Percentiles rank a stretch among this genome's conserved stretches.
These are phyloP conservation scores for Portunus trituberculatus DNA, from an alignment of 1,140 invertebrate genomes.

Conservation along the genomic window DNA sequence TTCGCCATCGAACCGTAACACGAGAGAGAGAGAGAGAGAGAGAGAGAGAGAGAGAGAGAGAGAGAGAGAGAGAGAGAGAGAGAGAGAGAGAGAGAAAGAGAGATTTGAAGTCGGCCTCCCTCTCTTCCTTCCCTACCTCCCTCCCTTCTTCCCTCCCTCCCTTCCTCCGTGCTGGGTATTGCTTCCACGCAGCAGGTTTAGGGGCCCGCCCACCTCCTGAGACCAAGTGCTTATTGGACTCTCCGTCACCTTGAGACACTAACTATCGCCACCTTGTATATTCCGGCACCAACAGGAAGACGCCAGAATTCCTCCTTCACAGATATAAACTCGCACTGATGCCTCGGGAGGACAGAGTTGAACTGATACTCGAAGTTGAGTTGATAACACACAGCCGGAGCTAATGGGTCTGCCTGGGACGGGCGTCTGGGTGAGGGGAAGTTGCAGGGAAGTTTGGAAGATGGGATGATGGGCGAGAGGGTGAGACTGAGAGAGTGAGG, in stretches of 20 bases:
- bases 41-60: too few relatives aligned
- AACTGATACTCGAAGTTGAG: conserved; percentile 21
- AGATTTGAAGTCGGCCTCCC: background rate
- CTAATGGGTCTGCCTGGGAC: background rate
- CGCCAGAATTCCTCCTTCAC: background rate
- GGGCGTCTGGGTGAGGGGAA: background rate
- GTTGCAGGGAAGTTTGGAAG: background rate
- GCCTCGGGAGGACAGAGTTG: conserved; percentile 7
- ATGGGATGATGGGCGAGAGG: background rate
- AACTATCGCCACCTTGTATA: conserved; percentile 13
- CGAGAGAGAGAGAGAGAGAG: background rate
- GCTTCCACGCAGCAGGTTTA: background rate
- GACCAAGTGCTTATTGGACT: conserved; percentile 12
- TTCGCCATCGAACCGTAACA: background rate
- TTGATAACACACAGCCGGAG: background rate
- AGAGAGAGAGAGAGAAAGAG: too few relatives aligned
- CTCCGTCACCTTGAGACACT: background rate
- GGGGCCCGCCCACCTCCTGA: conserved; percentile 15
- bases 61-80: too few relatives aligned
- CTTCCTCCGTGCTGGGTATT: background rate
- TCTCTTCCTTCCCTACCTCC: too few relatives aligned
- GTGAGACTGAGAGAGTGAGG: too few relatives aligned
- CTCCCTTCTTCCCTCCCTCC: background rate
- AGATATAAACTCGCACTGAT: background rate
- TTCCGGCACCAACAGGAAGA: background rate